Percentiles rank a stretch among this genome's conserved stretches.
These are phyloP conservation scores for Torymus texanus DNA, from an alignment of 2,888 invertebrate species.

Conservation along the genomic window DNA sequence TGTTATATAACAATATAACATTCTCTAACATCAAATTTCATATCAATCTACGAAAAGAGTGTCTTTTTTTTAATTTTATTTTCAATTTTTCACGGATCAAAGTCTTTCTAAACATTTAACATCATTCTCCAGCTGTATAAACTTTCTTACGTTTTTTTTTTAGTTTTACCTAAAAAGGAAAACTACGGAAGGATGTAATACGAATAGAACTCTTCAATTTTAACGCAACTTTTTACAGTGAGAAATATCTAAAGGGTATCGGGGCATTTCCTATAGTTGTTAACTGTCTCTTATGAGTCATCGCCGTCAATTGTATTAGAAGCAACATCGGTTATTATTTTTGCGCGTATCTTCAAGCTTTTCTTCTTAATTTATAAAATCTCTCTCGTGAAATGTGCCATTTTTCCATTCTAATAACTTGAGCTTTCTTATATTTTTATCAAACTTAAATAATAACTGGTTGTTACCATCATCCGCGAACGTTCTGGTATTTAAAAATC, in stretches of 20 bases:
- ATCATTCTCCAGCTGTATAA: conserved; percentile 8
- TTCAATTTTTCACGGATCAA: neutral
- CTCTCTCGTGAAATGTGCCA: too few species aligned
- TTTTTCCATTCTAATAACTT: too few species aligned
- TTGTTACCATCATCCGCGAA: too few species aligned
- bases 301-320: neutral
- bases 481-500: too few species aligned
- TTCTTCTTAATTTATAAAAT: neutral
- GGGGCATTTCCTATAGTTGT: neutral
- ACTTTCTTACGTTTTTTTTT: conserved; percentile 12
- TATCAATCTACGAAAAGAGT: conserved; percentile 12
- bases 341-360: neutral
- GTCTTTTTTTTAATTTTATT: neutral
- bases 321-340: neutral
- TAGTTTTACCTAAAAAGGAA: neutral
- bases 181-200: neutral
- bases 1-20: conserved; percentile 19
- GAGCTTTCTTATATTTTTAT: too few species aligned
- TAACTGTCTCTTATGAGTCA: neutral
- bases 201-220: conserved; percentile 12
- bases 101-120: conserved; percentile 32
- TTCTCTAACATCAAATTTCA: conserved; percentile 30
- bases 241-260: conserved; percentile 1
- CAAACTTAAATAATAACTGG: too few species aligned
- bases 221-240: conserved; percentile 7